Conservation (phyloP, 2,797 vertebrate species). For the Calcarius lapponicus region DNA sequence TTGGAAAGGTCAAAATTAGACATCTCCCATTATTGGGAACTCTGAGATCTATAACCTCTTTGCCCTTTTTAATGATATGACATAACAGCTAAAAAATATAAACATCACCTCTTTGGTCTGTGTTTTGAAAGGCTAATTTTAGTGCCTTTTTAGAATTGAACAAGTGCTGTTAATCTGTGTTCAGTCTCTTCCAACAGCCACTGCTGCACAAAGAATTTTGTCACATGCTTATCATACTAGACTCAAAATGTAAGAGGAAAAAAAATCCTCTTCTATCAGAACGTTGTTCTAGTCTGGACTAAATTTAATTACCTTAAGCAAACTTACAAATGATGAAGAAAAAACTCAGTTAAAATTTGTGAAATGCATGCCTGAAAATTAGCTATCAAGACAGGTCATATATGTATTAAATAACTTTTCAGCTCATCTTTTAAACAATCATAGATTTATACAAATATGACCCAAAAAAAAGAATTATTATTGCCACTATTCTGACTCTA, state of each 20-base stretch:
- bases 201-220: background rate
- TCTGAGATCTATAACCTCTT: background rate
- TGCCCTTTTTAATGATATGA: background rate
- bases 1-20: background rate
- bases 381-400: background rate
- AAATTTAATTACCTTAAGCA: conserved; percentile 38
- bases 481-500: background rate
- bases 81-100: background rate
- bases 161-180: background rate
- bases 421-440: background rate
- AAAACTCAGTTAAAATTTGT: background rate
- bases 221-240: background rate
- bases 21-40: background rate
- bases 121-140: background rate
- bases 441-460: background rate
- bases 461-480: background rate
- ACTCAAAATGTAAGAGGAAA: background rate
- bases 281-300: background rate
- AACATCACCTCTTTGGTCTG: background rate
- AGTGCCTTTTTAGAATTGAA: background rate
- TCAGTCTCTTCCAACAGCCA: background rate
- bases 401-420: background rate
- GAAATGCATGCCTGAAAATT: background rate
- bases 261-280: background rate
- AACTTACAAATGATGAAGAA: background rate